phyloP scores from a whole-genome alignment of 92 coral and sea anemone genomes.

The Umimayanthus kanabou region DNA sequence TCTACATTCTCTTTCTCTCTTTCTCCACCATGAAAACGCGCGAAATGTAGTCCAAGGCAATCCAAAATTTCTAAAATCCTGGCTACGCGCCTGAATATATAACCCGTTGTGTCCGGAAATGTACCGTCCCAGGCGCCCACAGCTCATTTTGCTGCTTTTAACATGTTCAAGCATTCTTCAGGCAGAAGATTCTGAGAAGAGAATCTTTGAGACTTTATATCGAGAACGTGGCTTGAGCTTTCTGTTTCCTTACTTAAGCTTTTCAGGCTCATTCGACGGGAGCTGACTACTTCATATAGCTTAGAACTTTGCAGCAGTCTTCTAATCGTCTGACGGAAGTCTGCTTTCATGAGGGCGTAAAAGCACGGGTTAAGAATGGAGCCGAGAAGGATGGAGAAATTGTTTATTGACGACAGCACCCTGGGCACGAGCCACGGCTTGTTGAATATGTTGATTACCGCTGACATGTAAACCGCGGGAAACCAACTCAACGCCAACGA shows the following conservation, averaged over 20 bases:
- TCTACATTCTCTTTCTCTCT: too few species aligned
- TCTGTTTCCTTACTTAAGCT: background rate
- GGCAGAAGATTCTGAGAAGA: background rate
- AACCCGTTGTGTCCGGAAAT: background rate
- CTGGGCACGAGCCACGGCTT: conserved; percentile 16
- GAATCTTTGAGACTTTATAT: background rate
- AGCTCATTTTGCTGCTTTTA: background rate
- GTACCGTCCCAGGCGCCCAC: background rate
- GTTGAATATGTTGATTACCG: background rate
- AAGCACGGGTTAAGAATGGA: background rate
- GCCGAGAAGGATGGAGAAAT: background rate
- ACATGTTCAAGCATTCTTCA: background rate
- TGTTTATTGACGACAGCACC: background rate
- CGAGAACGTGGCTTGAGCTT: background rate
- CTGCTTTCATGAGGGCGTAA: conserved; percentile 16
- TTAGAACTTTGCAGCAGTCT: conserved; percentile 4
- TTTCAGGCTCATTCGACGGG: background rate
- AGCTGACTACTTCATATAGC: background rate
- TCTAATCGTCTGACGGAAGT: background rate
- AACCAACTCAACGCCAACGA: conserved; percentile 29
- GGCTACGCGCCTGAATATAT: too few species aligned
- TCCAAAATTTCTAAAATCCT: too few species aligned
- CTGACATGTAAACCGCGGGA: conserved; percentile 30
- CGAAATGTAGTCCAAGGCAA: too few species aligned
- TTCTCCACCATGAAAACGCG: too few species aligned